Conservation (phyloP, 1,140 invertebrate genomes). For the Tetraneura akinire region DNA sequence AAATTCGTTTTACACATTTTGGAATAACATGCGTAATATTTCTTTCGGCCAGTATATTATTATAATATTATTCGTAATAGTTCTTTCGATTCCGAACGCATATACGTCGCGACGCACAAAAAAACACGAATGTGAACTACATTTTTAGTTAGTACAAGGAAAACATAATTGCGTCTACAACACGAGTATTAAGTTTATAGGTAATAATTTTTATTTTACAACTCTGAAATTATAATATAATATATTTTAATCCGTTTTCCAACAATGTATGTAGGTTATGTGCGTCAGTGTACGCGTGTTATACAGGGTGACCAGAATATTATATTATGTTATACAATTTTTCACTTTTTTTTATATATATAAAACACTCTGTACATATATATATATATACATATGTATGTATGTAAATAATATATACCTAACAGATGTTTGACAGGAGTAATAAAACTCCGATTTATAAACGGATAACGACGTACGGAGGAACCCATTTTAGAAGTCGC, state of each 20-base stretch:
- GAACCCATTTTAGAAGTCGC: conserved; percentile 39
- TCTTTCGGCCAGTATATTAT: too few relatives aligned
- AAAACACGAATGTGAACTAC: neutral
- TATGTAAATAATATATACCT: neutral
- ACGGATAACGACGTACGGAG: conserved; percentile 35
- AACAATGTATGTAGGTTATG: neutral
- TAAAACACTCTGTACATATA: neutral
- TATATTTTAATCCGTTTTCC: conserved; percentile 31
- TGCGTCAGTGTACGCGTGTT: neutral
- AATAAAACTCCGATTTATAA: conserved; percentile 50
- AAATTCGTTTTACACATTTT: too few relatives aligned
- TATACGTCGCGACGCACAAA: neutral
- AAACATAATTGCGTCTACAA: neutral
- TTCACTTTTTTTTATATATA: too few relatives aligned
- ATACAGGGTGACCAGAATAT: too few relatives aligned
- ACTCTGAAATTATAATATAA: neutral
- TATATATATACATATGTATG: neutral
- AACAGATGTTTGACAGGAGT: conserved; percentile 46
- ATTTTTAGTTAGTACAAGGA: neutral
- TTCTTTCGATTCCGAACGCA: too few relatives aligned
- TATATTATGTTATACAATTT: too few relatives aligned
- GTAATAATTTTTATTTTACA: conserved; percentile 21
- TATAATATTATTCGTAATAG: too few relatives aligned
- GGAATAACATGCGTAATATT: too few relatives aligned
- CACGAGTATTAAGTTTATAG: neutral